Evolutionary conservation across 2,113 vertebrate genomes (phyloP), one percentile per base, ranked within the genome.

Genomic region (Caranx melampygus): DNA sequence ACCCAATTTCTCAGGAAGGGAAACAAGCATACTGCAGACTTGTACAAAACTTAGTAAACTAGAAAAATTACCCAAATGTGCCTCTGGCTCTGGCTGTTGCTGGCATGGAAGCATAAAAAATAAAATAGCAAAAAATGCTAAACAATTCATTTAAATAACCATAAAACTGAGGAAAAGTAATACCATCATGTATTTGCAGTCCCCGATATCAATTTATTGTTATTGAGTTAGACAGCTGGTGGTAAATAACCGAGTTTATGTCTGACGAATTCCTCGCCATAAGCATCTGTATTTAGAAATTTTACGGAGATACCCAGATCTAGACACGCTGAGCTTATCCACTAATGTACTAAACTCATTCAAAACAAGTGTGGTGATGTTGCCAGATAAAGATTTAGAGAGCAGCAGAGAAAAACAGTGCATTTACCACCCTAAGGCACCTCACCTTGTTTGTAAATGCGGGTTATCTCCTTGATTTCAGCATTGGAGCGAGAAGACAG

Each of bases 401-500:
- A 76, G 49, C 26, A 47, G 18, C 20, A 6, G 58, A 12, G 20
- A 34, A 42, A 55, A 10, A 21, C 13, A 51, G 35, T 33, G n/a
- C 18, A 74, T 69, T 15, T 18, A 34, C 9, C 20, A 1, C 2
- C 42, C 51, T 11, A 26, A 34, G 58, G 72, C 35, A 40, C 71
- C 94, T 85, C 51, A 99, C 98, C 97, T 94, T 95, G 35, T 95
- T 97, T 98, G 92, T 96, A 99, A 88, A 95, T 52, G 42, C 91
- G 93, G 90, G 14, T 96, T 91, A 99, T 95, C 81, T 98, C 96
- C 64, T 79, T 95, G 91, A 99, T 97, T 88, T 99, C 96, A 0
- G 92, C 93, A 0, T 99, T 99, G 80, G 94, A 96, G 63, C 98
- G 96, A 62, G 98, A 99, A 57, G 97, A 94, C 47, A 99, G 89